These are phyloP conservation scores for Phortica okadai DNA, from an alignment of 2,888 invertebrate genomes.

Conservation along the genomic window DNA sequence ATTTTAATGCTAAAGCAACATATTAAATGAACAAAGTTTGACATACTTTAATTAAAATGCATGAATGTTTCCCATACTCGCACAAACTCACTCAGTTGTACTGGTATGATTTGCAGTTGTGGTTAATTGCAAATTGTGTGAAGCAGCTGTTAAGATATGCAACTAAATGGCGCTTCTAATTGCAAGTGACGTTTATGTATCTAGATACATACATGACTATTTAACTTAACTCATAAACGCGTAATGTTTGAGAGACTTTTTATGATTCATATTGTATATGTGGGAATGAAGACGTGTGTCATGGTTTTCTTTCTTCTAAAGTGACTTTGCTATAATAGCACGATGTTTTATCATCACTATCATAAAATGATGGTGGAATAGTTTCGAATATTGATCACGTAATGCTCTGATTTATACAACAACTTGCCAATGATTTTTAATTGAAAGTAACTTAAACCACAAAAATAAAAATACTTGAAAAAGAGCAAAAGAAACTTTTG, in stretches of 20 bases:
- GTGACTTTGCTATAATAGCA: no score
- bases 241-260: no score
- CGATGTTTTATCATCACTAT: no score
- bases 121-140: not conserved
- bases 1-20: not conserved
- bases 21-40: not conserved
- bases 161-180: constrained; percentile 49
- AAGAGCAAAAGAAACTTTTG: no score
- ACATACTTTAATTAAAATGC: constrained; percentile 19
- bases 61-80: constrained; percentile 17
- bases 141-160: constrained; percentile 55
- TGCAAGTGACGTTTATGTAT: constrained; percentile 37
- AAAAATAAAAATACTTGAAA: not conserved
- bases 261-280: no score
- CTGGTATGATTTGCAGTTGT: not conserved
- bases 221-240: no score
- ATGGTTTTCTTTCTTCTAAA: no score
- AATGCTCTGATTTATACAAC: not conserved
- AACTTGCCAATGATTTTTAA: not conserved
- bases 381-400: not conserved
- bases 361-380: no score
- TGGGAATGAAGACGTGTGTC: no score
- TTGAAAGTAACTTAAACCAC: not conserved
- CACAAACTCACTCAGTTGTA: not conserved
- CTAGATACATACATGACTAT: no score